A percentile compares a stretch with the other conserved stretches of the same genome.
Evolutionary conservation across 2,113 vertebrate species (phyloP).

Genomic region (Phaethornis superciliosus): DNA sequence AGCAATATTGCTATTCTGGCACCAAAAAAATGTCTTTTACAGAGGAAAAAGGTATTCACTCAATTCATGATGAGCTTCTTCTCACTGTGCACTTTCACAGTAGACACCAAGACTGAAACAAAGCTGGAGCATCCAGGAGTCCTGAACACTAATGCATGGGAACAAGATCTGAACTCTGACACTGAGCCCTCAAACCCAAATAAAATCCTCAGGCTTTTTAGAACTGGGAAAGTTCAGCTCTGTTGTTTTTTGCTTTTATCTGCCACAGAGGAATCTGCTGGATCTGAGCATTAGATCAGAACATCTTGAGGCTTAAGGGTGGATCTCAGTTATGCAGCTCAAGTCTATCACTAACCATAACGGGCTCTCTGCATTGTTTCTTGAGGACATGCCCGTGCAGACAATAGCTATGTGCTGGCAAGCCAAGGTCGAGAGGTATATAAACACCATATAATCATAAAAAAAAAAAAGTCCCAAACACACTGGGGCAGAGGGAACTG

Average conservation of each 20-base stretch:
- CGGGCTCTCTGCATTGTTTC: constrained; percentile 4
- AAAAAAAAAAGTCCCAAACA: neutral
- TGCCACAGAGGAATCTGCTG: neutral
- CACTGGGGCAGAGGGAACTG: neutral
- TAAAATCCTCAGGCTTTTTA: neutral
- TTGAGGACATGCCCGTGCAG: constrained; percentile 31
- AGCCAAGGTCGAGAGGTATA: constrained; percentile 4
- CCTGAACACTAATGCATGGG: neutral
- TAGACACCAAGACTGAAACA: neutral
- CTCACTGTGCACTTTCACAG: neutral
- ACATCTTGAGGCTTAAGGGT: constrained; percentile 35
- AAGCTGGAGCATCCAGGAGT: neutral
- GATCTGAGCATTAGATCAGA: constrained; percentile 30
- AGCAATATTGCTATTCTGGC: constrained; percentile 46
- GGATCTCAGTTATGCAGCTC: neutral
- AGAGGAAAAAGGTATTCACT: neutral
- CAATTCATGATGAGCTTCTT: neutral
- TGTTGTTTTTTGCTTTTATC: neutral
- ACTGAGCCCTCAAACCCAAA: neutral
- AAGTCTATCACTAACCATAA: constrained; percentile 38
- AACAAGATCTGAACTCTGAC: constrained; percentile 10
- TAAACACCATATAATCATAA: neutral
- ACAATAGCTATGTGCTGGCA: constrained; percentile 36
- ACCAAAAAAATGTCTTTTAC: neutral
- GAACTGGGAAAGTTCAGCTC: neutral